These are phyloP conservation scores for Caenorhabditis uteleia DNA, from an alignment of 2,888 invertebrate genomes.

Conservation along the genomic window DNA sequence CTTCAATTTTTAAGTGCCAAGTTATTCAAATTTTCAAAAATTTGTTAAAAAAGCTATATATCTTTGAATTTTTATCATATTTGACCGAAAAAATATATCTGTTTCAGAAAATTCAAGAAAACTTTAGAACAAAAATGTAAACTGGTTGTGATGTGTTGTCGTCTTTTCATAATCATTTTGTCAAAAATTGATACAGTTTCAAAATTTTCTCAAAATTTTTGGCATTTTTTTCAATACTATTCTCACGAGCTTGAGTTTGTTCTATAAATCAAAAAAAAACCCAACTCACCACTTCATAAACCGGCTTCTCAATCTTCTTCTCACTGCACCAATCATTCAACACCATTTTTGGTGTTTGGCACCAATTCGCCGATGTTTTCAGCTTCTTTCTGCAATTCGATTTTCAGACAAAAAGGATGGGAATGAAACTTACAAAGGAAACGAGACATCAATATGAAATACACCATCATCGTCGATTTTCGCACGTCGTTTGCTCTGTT, in stretches of 20 bases:
- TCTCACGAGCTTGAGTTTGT: conserved; percentile 6
- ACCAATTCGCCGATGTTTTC: conserved; percentile 23
- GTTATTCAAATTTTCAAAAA: too few species aligned
- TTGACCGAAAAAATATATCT: too few species aligned
- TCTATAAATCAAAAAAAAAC: background rate
- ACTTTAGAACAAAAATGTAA: too few species aligned
- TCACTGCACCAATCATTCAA: conserved; percentile 55
- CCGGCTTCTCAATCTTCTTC: conserved; percentile 33
- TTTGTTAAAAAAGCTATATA: too few species aligned
- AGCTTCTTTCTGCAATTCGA: conserved; percentile 38
- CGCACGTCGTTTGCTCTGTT: conserved; percentile 41
- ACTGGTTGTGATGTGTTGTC: background rate
- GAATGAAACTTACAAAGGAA: conserved; percentile 55
- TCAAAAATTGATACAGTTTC: too few species aligned
- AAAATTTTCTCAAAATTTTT: too few species aligned
- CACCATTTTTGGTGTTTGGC: conserved; percentile 59
- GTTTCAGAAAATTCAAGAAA: too few species aligned
- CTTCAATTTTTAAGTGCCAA: too few species aligned
- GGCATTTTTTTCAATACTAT: too few species aligned
- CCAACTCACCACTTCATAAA: conserved; percentile 46
- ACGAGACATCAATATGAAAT: conserved; percentile 53
- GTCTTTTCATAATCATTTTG: too few species aligned
- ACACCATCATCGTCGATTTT: conserved; percentile 36
- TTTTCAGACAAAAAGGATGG: background rate
- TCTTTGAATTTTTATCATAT: too few species aligned